Evolutionary conservation across 2,888 invertebrate genomes (phyloP).

Genomic region (Volucella inflata): DNA sequence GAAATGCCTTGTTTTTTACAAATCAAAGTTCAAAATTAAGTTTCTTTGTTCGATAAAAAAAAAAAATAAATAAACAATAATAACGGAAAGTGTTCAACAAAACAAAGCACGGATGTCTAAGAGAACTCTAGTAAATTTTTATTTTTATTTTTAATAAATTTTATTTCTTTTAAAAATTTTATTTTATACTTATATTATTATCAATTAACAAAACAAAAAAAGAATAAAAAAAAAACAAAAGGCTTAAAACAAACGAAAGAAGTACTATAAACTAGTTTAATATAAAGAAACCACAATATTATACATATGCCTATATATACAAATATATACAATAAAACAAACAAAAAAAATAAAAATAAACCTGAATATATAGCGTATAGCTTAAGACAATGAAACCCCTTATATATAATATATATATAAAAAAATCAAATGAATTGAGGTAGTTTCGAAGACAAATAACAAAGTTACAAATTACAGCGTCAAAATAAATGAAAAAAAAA

Average conservation of each 20-base stretch:
- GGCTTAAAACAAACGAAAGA: constrained; percentile 55
- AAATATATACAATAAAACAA: constrained; percentile 20
- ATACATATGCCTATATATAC: constrained; percentile 23
- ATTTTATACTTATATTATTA: constrained; percentile 26
- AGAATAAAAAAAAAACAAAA: neutral
- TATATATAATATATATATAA: neutral
- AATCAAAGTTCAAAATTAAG: constrained; percentile 64
- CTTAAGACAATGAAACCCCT: constrained; percentile 36
- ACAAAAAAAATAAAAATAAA: constrained; percentile 47
- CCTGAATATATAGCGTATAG: constrained; percentile 52
- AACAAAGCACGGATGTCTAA: constrained; percentile 39
- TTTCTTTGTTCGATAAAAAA: constrained; percentile 43
- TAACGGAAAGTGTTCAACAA: constrained; percentile 65
- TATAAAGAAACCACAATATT: constrained; percentile 21
- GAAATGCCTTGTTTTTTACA: constrained; percentile 76
- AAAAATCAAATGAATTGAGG: neutral
- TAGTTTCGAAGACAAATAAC: constrained; percentile 30
- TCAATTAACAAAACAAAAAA: constrained; percentile 25
- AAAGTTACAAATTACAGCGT: constrained; percentile 8
- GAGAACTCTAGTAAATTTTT: constrained; percentile 63
- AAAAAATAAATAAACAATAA: constrained; percentile 62
- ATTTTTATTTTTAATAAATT: constrained; percentile 30
- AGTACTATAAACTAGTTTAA: constrained; percentile 72
- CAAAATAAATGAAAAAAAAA: constrained; percentile 31
- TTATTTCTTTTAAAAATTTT: constrained; percentile 34